Evolutionary conservation across 2,888 invertebrate species (phyloP).

Genomic region (Gasteruption jaculator): DNA sequence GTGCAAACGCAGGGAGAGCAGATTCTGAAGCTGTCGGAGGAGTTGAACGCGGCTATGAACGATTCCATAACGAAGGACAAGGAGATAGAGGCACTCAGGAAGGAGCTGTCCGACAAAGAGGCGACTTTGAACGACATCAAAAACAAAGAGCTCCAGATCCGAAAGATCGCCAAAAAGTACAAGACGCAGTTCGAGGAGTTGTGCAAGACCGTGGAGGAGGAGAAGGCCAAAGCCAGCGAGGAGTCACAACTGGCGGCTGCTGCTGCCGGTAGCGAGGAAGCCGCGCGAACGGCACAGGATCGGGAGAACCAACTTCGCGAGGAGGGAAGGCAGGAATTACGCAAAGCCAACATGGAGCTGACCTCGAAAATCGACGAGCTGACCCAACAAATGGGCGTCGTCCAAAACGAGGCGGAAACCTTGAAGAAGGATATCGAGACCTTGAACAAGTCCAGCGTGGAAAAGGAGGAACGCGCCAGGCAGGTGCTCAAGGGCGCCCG

Average conservation of each 20-base stretch:
- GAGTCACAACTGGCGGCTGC: conserved; percentile 52
- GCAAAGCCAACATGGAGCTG: conserved; percentile 38
- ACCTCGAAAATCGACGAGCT: conserved; percentile 44
- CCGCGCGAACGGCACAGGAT: conserved; percentile 34
- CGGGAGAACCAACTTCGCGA: conserved; percentile 52
- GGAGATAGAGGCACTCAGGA: conserved; percentile 61
- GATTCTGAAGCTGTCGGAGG: conserved; percentile 53
- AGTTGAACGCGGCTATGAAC: conserved; percentile 61
- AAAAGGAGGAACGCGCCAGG: conserved; percentile 65
- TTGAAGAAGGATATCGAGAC: conserved; percentile 64
- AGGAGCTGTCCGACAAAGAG: conserved; percentile 66
- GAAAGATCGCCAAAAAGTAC: conserved; percentile 90
- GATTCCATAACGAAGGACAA: conserved; percentile 59
- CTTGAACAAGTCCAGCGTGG: conserved; percentile 56
- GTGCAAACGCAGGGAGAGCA: conserved; percentile 49
- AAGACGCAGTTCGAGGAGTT: conserved; percentile 81
- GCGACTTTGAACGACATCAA: conserved; percentile 64
- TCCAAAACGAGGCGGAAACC: conserved; percentile 61
- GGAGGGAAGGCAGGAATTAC: conserved; percentile 53
- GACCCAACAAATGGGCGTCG: conserved; percentile 49
- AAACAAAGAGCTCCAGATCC: conserved; percentile 69
- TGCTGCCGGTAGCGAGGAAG: conserved; percentile 50
- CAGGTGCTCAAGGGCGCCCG: conserved; percentile 70
- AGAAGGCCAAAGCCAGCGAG: conserved; percentile 58
- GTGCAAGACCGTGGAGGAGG: conserved; percentile 62